Conservation (phyloP, 2,888 invertebrate genomes). For the Drosophila infuscata region DNA sequence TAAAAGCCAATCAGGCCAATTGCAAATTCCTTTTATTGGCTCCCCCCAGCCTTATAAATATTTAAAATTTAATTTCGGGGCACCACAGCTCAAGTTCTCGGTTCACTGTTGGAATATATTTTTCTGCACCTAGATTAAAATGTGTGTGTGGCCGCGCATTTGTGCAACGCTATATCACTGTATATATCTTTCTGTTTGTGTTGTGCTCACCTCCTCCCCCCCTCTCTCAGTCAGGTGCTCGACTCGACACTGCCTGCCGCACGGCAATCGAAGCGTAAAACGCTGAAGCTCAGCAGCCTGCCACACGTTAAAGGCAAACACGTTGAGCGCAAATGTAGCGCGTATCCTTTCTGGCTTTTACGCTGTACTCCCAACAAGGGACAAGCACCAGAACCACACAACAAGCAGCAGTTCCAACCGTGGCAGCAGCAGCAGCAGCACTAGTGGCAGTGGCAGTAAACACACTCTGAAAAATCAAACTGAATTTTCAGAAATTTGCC, state of each 20-base stretch:
- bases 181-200: constrained; percentile 9
- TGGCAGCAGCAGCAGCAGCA: neutral
- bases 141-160: constrained; percentile 29
- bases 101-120: constrained; percentile 48
- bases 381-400: constrained; percentile 36
- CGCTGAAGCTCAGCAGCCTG: constrained; percentile 61
- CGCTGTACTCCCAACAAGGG: constrained; percentile 32
- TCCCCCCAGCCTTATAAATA: constrained; percentile 71
- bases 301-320: constrained; percentile 64
- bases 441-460: neutral
- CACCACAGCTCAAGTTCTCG: constrained; percentile 61
- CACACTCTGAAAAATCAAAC: neutral
- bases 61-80: constrained; percentile 79
- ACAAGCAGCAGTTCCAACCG: constrained; percentile 1
- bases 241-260: constrained; percentile 51
- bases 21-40: constrained; percentile 79
- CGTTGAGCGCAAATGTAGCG: constrained; percentile 79
- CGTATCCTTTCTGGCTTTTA: constrained; percentile 76
- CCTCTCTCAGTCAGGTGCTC: constrained; percentile 24
- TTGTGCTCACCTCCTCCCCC: constrained; percentile 1
- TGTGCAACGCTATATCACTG: constrained; percentile 24
- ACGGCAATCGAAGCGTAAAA: constrained; percentile 76
- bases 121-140: constrained; percentile 63
- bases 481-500: neutral
- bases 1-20: constrained; percentile 79